These are phyloP conservation scores for Heliocidaris tuberculata DNA, from an alignment of 35 echinoderm and acorn worm genomes.

Conservation along the genomic window DNA sequence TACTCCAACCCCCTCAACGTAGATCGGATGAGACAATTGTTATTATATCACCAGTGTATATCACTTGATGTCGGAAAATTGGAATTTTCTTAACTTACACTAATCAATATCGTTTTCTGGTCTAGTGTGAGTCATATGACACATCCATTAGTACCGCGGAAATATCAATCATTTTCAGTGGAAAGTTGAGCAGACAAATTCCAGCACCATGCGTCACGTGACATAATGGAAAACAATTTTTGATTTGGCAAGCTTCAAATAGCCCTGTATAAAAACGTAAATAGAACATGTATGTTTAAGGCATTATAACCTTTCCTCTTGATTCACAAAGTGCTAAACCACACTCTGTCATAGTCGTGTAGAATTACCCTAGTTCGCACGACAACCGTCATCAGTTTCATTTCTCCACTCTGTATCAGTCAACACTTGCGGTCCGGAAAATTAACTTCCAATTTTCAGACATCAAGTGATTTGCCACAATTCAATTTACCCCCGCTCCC, in stretches of 20 bases:
- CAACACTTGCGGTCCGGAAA: neutral
- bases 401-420: neutral
- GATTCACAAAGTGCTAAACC: neutral
- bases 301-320: neutral
- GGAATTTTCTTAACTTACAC: neutral
- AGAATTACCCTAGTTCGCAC: neutral
- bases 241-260: neutral
- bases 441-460: neutral
- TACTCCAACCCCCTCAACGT: too few species aligned
- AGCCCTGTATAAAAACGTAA: neutral
- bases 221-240: neutral
- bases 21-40: too few species aligned
- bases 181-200: neutral
- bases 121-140: neutral
- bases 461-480: neutral
- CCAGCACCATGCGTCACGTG: neutral
- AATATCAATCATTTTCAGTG: neutral
- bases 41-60: too few species aligned
- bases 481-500: neutral
- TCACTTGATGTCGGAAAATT: too few species aligned
- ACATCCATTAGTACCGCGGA: neutral
- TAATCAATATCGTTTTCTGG: neutral
- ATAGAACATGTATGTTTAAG: conserved; percentile 4
- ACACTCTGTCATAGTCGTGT: conserved; percentile 1
- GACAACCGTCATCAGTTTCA: neutral